Evolutionary conservation across 37 sponge, comb jelly and placozoan species (phyloP).

Genomic region (Ianthella basta): DNA sequence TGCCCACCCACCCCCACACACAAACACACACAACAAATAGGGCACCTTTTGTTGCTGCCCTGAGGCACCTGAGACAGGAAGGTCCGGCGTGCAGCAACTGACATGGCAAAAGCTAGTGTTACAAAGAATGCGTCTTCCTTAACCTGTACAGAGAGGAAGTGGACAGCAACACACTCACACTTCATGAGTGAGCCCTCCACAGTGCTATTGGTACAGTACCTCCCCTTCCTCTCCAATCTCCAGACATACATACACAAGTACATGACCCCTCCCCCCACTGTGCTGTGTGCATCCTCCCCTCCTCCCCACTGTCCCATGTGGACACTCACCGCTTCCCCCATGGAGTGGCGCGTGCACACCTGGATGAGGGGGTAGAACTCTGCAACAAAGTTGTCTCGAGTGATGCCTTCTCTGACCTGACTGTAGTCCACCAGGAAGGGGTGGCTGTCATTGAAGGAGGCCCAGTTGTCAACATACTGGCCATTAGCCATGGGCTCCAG

Average conservation of each 20-base stretch:
- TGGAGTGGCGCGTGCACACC: conserved; percentile 14
- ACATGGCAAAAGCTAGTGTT: conserved; percentile 61
- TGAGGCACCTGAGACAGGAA: conserved; percentile 63
- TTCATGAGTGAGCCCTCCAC: no score
- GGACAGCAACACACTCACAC: not conserved
- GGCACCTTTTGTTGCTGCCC: conserved; percentile 41
- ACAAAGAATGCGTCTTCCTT: conserved; percentile 54
- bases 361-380: conserved; percentile 48
- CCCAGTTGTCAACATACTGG: conserved; percentile 48
- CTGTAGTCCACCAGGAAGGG: conserved; percentile 55
- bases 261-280: no score
- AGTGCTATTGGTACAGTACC: no score
- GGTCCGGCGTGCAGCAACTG: conserved; percentile 61
- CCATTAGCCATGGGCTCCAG: conserved; percentile 28
- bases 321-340: not conserved
- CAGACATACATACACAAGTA: no score
- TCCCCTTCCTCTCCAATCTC: no score
- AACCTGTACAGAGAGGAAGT: not conserved
- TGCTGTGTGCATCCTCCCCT: no score
- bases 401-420: conserved; percentile 34
- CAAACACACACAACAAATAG: no score
- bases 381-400: conserved; percentile 29
- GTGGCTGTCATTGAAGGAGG: conserved; percentile 53
- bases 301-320: no score
- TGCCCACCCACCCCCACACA: no score